Evolutionary conservation across 2,113 vertebrate genomes (phyloP).

Genomic region (Thamnophis sirtalis): DNA sequence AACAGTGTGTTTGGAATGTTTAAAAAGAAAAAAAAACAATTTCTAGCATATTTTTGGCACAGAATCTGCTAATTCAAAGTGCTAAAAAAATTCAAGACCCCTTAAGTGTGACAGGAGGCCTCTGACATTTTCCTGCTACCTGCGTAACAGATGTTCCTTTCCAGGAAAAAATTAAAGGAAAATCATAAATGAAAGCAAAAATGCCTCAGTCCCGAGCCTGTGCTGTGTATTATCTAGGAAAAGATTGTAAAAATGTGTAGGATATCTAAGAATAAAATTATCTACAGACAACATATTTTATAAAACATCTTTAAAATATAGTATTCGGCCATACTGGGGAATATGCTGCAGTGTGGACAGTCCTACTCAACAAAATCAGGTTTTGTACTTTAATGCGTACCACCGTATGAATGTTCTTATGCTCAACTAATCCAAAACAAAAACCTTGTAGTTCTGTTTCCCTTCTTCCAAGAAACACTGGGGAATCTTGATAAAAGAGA

Average conservation of each 20-base stretch:
- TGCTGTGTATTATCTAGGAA: neutral
- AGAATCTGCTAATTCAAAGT: neutral
- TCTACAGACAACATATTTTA: neutral
- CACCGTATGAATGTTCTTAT: neutral
- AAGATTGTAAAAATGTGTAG: too few species aligned
- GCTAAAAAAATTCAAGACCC: neutral
- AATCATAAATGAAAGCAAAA: neutral
- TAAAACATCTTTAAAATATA: neutral
- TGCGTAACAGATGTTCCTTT: neutral
- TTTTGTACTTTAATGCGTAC: neutral
- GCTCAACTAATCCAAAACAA: neutral
- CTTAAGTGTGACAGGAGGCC: conserved; percentile 3
- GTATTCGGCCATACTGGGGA: neutral
- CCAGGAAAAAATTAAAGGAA: neutral
- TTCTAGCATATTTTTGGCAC: conserved; percentile 29
- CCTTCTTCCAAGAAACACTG: neutral
- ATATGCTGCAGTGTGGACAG: neutral
- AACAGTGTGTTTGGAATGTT: neutral
- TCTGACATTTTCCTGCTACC: conserved; percentile 4
- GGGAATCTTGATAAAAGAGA: neutral
- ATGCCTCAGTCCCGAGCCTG: neutral
- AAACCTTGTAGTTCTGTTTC: neutral
- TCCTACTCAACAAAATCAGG: neutral
- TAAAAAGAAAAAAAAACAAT: conserved; percentile 29
- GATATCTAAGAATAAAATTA: neutral